Base-by-base conservation (phyloP, 2,888 invertebrate genomes). In the Rhodophaea formosa region DNA sequence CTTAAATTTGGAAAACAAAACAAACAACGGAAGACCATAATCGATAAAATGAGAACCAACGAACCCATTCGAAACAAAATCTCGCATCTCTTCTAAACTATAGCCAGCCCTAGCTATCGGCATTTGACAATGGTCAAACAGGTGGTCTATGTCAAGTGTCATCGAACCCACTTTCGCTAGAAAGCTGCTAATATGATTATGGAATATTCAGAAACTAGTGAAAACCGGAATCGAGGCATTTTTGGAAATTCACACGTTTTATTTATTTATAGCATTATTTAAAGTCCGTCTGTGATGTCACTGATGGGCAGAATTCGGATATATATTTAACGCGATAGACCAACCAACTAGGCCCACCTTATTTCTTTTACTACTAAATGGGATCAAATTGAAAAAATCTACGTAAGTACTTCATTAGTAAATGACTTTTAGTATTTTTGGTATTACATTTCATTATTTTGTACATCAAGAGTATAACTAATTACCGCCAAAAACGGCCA, bases 161-260 rank as follows among this genome's bases (percentile, higher is more conserved):
- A 62, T 58, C 58, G 64, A 65, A 58, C 65, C 42, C 53, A 64
- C 71, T 73, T 71, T 71, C 71, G 66, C 71, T 61, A 66, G 67
- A 68, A 67, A 68, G 56, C 49, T 49, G 57, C 49, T 62, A 55
- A 53, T 59, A 35, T 46, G 43, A 39, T 47, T 42, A 56, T 56
- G 32, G 60, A 64, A 70, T 74, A 70, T 71, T 68, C 63, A 65
- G 66, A 59, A 56, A 55, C 32, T 59, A 59, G 65, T 56, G 66
- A 68, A 65, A 67, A 62, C 58, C 71, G 69, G 71, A 70, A 65
- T 60, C 62, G 42, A 60, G 58, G 39, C 12, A 44, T 15, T 10
- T 17, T n/a, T 30, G 42, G 49, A 55, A 42, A 56, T 56, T 54
- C 44, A 54, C 44, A 43, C 30, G 16, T 53, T 14, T 16, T 29